These are phyloP conservation scores for Platyrinchus mystaceus DNA, from an alignment of 2,797 vertebrate genomes.

Conservation along the genomic window DNA sequence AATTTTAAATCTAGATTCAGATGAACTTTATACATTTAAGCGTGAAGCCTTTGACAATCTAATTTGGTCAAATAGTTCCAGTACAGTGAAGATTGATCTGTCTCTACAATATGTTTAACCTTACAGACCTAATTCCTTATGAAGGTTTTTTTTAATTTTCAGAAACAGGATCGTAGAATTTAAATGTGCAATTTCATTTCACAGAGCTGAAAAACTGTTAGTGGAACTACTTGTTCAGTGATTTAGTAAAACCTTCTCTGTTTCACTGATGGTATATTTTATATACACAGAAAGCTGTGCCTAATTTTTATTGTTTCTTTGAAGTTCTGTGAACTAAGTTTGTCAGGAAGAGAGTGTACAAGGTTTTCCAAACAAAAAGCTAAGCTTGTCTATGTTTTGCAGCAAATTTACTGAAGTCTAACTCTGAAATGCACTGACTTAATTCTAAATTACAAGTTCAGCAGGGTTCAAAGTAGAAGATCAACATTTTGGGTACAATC, in stretches of 20 bases:
- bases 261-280: constrained; percentile 34
- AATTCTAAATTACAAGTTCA: neutral
- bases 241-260: neutral
- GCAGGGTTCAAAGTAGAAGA: neutral
- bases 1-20: neutral
- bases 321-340: neutral
- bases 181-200: constrained; percentile 31
- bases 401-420: neutral
- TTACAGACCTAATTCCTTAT: neutral
- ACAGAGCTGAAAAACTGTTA: neutral
- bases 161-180: constrained; percentile 41
- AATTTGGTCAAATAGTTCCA: neutral
- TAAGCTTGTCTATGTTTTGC: neutral
- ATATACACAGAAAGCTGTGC: constrained; percentile 11
- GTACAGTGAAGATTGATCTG: neutral
- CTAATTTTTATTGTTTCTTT: constrained; percentile 18
- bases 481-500: neutral
- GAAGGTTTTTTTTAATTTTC: constrained; percentile 18
- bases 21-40: neutral
- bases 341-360: neutral
- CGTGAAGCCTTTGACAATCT: neutral
- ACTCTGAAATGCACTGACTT: neutral
- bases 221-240: constrained; percentile 31
- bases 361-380: constrained; percentile 11
- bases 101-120: neutral